These are phyloP conservation scores for Phorcus lineatus DNA, from an alignment of 2,888 invertebrate genomes.

Conservation along the genomic window DNA sequence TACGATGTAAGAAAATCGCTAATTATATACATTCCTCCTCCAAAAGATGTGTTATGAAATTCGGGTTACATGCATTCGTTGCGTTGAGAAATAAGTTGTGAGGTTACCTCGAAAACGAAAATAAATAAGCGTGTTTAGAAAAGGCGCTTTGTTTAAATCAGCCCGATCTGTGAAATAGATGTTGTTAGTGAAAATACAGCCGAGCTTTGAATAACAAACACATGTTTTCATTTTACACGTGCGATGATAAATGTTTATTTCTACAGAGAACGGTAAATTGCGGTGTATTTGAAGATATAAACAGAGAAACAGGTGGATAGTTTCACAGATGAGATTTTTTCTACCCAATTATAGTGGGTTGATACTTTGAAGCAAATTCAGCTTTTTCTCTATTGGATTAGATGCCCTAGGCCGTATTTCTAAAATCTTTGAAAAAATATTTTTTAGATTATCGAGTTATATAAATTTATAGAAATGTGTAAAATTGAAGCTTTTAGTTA, in stretches of 20 bases:
- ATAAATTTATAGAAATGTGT: too few species aligned
- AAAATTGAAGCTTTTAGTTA: too few species aligned
- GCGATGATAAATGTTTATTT: slow-evolving; percentile 8
- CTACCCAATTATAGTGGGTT: too few species aligned
- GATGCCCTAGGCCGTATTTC: too few species aligned
- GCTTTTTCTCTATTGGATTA: too few species aligned
- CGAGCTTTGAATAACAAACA: background rate
- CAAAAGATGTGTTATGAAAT: too few species aligned
- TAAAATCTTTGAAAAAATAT: too few species aligned
- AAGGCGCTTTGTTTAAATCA: background rate
- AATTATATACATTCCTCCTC: too few species aligned
- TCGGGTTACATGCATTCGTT: too few species aligned
- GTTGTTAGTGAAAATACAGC: background rate
- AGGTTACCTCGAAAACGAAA: background rate
- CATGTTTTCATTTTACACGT: slow-evolving; percentile 3
- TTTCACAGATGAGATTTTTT: background rate
- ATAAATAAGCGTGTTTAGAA: slow-evolving; percentile 10
- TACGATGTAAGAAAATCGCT: too few species aligned
- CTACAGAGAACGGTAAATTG: background rate
- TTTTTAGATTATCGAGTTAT: too few species aligned
- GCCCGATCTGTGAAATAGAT: background rate
- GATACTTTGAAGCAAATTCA: too few species aligned
- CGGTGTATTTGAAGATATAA: background rate
- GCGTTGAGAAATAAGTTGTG: background rate
- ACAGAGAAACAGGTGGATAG: background rate